Evolutionary conservation across 2,797 vertebrate genomes (phyloP), one percentile per base, ranked within the genome.

Genomic region (Crocodylus rhombifer): DNA sequence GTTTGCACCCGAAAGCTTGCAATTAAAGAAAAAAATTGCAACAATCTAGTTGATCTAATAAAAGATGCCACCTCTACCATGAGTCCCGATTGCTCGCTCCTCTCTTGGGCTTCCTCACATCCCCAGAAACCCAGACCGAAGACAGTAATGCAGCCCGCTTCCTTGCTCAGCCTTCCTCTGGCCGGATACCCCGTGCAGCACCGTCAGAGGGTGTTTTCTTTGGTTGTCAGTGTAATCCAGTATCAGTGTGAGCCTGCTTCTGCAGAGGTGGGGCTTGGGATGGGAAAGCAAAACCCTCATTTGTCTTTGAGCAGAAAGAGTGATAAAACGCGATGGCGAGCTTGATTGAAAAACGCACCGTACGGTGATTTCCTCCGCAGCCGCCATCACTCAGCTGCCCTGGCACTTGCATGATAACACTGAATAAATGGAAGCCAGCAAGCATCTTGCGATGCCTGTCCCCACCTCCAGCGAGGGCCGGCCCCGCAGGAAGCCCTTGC

Each of bases 311-410:
- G 69, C 64, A 84, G 82, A 74, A 65, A 4, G 7, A 30, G 81
- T 67, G 90, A 92, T 82, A 91, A 90, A 92, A 82, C n/a, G 51
- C 94, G 87, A 86, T 79, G 76, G 80, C 36, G 82, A 89, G 80
- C 71, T 88, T 89, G 87, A 89, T 28, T 71, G 79, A 80, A 86
- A 90, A 91, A 79, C 77, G 61, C 2, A 80, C 74, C 63, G 86
- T 84, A 62, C 79, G 16, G 26, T 81, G 28, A 74, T 91, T 82
- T 89, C 88, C 78, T 90, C 79, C 9, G 36, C 88, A 88, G 87
- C 85, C 74, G 2, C 60, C 67, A 84, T 80, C 87, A 65, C 57
- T 88, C 93, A 80, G 58, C 69, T 30, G 58, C 80, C 77, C 69
- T 51, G 86, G 94, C 86, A 86, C 73, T 4, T n/a, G 57, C 18